Percentiles rank a stretch among this genome's conserved stretches.
These are phyloP conservation scores for Apis florea DNA, from an alignment of 1,140 invertebrate genomes.

Conservation along the genomic window DNA sequence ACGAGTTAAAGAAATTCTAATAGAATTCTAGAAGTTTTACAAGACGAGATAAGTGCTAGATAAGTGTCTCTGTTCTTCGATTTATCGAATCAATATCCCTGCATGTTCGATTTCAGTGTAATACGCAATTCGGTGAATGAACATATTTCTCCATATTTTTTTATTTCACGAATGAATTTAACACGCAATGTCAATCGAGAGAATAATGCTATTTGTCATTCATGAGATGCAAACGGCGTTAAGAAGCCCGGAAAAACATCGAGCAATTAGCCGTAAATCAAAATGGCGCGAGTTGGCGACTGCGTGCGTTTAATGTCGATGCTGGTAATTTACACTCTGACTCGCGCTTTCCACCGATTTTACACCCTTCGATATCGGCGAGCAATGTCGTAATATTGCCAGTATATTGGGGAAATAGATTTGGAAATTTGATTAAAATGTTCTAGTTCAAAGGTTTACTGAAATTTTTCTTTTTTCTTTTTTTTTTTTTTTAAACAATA, in stretches of 20 bases:
- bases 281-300: conserved; percentile 66
- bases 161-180: conserved; percentile 31
- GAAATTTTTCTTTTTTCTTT: no score
- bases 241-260: conserved; percentile 67
- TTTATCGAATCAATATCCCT: no score
- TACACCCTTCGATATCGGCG: conserved; percentile 5
- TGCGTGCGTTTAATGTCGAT: conserved; percentile 48
- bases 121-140: background rate
- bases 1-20: no score
- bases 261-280: conserved; percentile 74
- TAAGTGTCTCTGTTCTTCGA: no score
- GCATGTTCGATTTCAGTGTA: no score
- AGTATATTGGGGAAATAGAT: no score
- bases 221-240: conserved; percentile 66
- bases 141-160: conserved; percentile 45
- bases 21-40: no score
- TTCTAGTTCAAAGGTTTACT: no score
- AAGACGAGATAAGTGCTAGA: no score
- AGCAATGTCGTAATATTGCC: background rate
- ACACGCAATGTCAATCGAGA: conserved; percentile 37
- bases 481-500: no score
- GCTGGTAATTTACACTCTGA: conserved; percentile 38
- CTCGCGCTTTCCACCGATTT: conserved; percentile 35
- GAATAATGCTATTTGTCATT: conserved; percentile 68
- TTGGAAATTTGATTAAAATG: no score